Conservation (phyloP, 1,140 invertebrate species). For the Sitobion miscanthi region DNA sequence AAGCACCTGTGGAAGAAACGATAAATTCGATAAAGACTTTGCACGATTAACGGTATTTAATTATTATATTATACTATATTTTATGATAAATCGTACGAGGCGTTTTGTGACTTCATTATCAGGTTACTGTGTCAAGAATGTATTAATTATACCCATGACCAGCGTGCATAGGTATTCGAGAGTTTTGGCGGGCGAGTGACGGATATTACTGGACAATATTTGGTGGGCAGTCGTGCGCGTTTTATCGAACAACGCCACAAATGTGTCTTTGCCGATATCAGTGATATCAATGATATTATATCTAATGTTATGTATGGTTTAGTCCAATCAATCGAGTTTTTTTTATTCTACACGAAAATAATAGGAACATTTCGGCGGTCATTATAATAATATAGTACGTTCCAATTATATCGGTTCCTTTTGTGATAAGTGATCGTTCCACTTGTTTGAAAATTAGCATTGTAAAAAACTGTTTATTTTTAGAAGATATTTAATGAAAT, state of each 20-base stretch:
- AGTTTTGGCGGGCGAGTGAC: no score
- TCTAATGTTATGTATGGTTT: no score
- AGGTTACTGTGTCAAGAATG: no score
- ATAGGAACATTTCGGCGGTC: not conserved
- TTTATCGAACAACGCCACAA: no score
- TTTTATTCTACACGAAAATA: not conserved
- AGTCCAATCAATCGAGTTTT: not conserved
- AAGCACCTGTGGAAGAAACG: conserved; percentile 68
- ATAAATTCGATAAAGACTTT: not conserved
- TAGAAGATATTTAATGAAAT: not conserved
- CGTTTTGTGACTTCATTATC: not conserved
- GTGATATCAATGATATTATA: not conserved
- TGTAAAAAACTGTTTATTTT: not conserved
- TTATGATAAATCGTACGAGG: not conserved
- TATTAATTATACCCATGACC: not conserved
- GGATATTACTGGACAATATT: no score
- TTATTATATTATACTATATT: not conserved
- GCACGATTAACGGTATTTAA: not conserved
- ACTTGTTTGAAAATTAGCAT: not conserved
- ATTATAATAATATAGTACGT: not conserved
- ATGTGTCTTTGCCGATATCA: not conserved
- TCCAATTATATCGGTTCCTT: not conserved
- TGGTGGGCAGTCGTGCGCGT: no score
- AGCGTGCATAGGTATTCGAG: no score
- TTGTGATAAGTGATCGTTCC: not conserved